Base-by-base conservation (phyloP, 2,888 invertebrate species). In the Agriopis marginaria region DNA sequence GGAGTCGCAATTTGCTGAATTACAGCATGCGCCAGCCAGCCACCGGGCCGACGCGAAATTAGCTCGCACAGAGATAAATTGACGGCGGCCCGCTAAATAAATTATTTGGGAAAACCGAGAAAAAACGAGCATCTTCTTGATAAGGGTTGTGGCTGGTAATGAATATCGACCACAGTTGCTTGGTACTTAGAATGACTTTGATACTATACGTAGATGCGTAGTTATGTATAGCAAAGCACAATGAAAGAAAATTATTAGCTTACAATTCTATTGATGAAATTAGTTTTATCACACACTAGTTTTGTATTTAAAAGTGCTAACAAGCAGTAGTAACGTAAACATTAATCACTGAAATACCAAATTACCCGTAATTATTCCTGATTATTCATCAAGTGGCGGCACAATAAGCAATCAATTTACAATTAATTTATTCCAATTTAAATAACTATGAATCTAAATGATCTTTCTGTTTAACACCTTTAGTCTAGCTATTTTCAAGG, bases 41-140 rank as follows among this genome's bases (percentile, higher is more conserved):
- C 93, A 91, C 93, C 93, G 91, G 91, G 85, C 92, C 90, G 91
- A 90, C 93, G 91, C 90, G 91, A 93, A 94, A 94, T 94, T 94
- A 94, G 94, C 94, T 92, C 91, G 91, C 91, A 87, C 90, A 87
- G 92, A 93, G 93, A 93, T 93, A 93, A 93, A 94, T 94, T 92
- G 94, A 93, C 88, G 93, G 90, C 89, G 84, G 89, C 78, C 91
- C 87, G 92, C 93, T 93, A 93, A 94, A 94, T 94, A 94, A 94
- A 94, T 94, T 93, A 94, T 94, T 94, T 93, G 93, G 93, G 93
- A 93, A 93, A 93, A 93, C 93, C 93, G 92, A 92, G 93, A 92
- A 93, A 94, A 94, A 94, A 93, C 91, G 88, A 87, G 88, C 92
- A 87, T 93, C 92, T 93, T 93, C 87, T 93, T 93, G 93, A 94